Percentiles rank a stretch among this genome's conserved stretches.
Conservation (phyloP, 2,797 vertebrate genomes). For the Anableps anableps region DNA sequence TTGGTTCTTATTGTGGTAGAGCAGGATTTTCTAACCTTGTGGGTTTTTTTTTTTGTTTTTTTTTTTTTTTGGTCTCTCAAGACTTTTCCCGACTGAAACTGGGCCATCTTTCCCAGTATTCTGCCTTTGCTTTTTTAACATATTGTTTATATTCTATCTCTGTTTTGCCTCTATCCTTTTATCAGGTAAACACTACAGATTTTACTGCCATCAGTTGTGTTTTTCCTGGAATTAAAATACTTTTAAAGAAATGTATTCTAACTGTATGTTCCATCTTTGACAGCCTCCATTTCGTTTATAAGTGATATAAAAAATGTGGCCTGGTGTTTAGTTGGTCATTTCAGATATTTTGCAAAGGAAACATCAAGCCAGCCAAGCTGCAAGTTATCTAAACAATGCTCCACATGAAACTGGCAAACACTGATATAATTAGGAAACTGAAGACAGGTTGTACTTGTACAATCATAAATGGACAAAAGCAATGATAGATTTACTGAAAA, state of each 20-base stretch:
- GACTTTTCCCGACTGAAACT: not conserved
- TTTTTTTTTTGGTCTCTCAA: not conserved
- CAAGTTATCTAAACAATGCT: constrained; percentile 17
- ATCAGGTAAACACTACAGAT: not conserved
- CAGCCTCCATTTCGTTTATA: not conserved
- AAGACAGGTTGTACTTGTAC: constrained; percentile 2
- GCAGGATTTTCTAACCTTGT: constrained; percentile 4
- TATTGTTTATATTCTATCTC: not conserved
- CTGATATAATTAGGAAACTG: constrained; percentile 38
- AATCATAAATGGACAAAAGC: constrained; percentile 18
- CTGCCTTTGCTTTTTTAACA: not conserved
- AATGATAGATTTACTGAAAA: not conserved
- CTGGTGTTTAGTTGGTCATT: not conserved
- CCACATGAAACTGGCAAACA: constrained; percentile 42
- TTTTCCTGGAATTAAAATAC: not conserved
- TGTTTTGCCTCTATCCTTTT: not conserved
- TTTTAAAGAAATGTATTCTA: not conserved
- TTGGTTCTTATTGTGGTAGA: not conserved
- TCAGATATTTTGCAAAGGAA: not conserved
- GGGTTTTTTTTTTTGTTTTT: not conserved
- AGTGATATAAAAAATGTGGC: not conserved
- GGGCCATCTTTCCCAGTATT: not conserved
- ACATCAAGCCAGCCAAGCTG: constrained; percentile 15
- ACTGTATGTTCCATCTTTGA: not conserved
- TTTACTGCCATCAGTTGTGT: not conserved